Base-by-base conservation (phyloP, 2,797 vertebrate species). In the Xiphorhynchus erythropygius region DNA sequence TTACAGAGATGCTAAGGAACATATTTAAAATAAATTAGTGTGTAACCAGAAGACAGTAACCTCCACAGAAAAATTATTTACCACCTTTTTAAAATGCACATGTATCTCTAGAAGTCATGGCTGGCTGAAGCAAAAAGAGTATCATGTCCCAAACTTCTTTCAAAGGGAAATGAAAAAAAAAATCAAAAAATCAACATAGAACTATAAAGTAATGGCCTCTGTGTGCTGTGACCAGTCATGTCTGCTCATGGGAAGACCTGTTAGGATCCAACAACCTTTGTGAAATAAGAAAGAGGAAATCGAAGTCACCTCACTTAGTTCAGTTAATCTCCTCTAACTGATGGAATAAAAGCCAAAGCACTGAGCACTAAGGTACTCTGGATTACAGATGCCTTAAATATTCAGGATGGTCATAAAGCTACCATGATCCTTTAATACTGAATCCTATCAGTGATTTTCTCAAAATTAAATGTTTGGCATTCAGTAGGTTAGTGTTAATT, bases 311-410 rank as follows among this genome's bases (percentile, higher is more conserved):
- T 90, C 50, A 42, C 14, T 65, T 59, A 65, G 56, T 35, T 80
- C 52, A 62, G 47, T n/a, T 56, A 27, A 75, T 75, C 69, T 89
- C 50, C 42, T 37, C 53, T 78, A 84, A 84, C 3, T 44, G 44
- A 68, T 3, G 49, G 23, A 90, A 52, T 75, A 90, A 84, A 81
- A 86, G 23, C 18, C 44, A 84, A 89, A 78, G 44, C 37, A 19
- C 23, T 82, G 42, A 89, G 21, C 49, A 87, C 25, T 0, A 0
- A 62, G 46, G 14, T 42, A 65, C 33, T 89, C 10, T 2, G 68
- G 53, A 84, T 86, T 81, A 57, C 87, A 92, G 50, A 79, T 76
- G 33, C 22, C 79, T 89, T 76, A 82, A 79, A 89, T 76, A 79
- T 42, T 55, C 71, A 42, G 23, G 3, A 5, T 56, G 24, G 9